These are phyloP conservation scores for Drosophila villosipedis DNA, from an alignment of 2,888 invertebrate genomes.

Conservation along the genomic window DNA sequence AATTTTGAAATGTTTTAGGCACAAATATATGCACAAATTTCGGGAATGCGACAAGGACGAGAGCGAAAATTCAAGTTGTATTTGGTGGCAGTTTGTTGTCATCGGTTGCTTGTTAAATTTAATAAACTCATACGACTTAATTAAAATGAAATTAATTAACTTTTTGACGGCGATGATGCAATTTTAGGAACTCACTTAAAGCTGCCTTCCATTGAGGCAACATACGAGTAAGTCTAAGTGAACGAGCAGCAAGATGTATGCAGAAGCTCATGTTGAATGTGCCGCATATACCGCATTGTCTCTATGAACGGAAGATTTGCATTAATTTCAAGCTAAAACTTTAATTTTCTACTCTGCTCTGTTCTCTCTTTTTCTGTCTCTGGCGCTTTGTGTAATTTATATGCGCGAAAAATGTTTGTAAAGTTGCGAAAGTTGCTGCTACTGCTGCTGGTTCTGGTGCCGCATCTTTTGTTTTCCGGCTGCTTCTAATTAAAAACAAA, in stretches of 20 bases:
- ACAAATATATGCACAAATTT: not conserved
- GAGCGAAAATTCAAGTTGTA: constrained; percentile 23
- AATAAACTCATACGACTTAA: constrained; percentile 62
- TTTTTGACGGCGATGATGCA: constrained; percentile 28
- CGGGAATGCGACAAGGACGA: not conserved
- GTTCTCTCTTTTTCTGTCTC: constrained; percentile 41
- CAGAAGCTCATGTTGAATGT: constrained; percentile 43
- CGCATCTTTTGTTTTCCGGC: constrained; percentile 66
- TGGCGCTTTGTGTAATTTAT: constrained; percentile 66
- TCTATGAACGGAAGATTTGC: constrained; percentile 55
- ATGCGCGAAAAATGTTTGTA: constrained; percentile 72
- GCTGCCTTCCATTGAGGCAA: constrained; percentile 5
- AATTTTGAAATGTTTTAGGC: constrained; percentile 61
- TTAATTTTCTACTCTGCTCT: constrained; percentile 51
- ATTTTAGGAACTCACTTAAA: constrained; percentile 38
- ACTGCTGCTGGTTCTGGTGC: constrained; percentile 36
- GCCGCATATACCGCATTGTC: constrained; percentile 64
- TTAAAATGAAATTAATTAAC: constrained; percentile 73
- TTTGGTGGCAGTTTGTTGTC: constrained; percentile 33
- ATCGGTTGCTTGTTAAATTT: constrained; percentile 46
- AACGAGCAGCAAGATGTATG: constrained; percentile 38
- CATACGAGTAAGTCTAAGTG: constrained; percentile 1
- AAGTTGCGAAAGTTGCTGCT: constrained; percentile 55
- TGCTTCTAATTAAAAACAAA: constrained; percentile 78
- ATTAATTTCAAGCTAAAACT: constrained; percentile 64